Base-by-base conservation (phyloP, 2,888 invertebrate genomes). In the Pilophorus perplexus region DNA sequence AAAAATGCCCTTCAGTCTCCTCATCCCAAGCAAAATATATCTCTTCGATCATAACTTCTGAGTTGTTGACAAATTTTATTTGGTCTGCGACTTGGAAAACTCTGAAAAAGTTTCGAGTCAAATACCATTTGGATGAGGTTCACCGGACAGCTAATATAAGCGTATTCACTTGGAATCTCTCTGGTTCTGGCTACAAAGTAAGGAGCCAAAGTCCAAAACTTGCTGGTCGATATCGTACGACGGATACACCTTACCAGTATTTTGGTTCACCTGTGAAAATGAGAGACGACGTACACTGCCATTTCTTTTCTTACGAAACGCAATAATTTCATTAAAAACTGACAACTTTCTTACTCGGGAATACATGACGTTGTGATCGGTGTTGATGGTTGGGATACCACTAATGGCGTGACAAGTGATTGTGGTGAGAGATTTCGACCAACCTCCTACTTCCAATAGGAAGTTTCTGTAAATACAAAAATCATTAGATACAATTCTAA, bases 371-470 rank as follows among this genome's bases (percentile, higher is more conserved):
- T 3, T n/a, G 5, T 44, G 62, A 8, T 48, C 48, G 14, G 16
- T 46, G 33, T 62, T 22, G 20, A 62, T 46, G 12, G 62, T 20
- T 5, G 62, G 62, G 5, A 62, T 38, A 1, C 62, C 62, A 20
- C 62, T 62, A 5, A 48, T 16, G 28, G 48, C 62, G 22, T 46
- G 44, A n/a, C 62, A 62, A 6, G 28, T 16, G 14, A 62, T 62
- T 3, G 48, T 18, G 5, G 22, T 20, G 6, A 38, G 28, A 2
- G 62, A 62, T 46, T 62, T 62, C 8, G 25, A 48, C 62, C 62
- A 62, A 18, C 62, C 62, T 62, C 62, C 62, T 10, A 62, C 62
- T 46, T 44, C 62, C 33, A 62, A 18, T 1, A 62, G 18, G 20
- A 62, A 62, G 18, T 20, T 33, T 22, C 62, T 62, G 33, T 12